phyloP scores from a whole-genome alignment of 1,140 invertebrate genomes.

The Rhagoletis pomonella region DNA sequence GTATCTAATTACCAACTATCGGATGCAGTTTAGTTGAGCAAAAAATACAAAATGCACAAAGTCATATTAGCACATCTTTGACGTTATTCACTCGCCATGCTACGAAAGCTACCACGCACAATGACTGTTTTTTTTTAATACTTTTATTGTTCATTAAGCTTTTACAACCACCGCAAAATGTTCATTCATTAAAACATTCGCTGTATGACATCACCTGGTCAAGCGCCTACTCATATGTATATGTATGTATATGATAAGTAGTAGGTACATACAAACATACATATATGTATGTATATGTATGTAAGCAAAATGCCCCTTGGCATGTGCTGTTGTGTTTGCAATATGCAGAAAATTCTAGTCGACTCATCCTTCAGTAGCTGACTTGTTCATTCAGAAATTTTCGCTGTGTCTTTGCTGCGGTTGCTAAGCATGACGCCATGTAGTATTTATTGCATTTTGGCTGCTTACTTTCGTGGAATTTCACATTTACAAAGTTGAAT shows the following conservation, averaged over 20 bases:
- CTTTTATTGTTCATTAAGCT: slow-evolving; percentile 36
- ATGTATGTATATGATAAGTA: not conserved
- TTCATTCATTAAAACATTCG: slow-evolving; percentile 37
- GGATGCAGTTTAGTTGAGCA: not conserved
- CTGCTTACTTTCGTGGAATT: not conserved
- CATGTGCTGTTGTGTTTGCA: not conserved
- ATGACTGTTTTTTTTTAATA: too few species aligned
- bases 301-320: not conserved
- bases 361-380: slow-evolving; percentile 13
- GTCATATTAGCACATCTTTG: not conserved
- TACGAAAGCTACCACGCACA: not conserved
- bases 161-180: not conserved
- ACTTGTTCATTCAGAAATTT: slow-evolving; percentile 32
- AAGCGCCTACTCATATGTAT: not conserved
- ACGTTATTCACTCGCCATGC: not conserved
- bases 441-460: not conserved
- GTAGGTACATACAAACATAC: not conserved
- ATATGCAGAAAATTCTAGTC: not conserved
- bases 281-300: not conserved
- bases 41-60: not conserved
- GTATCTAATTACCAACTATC: not conserved
- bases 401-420: not conserved
- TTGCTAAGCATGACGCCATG: slow-evolving; percentile 5
- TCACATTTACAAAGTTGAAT: not conserved
- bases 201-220: slow-evolving; percentile 23